Conservation (phyloP, 2,888 invertebrate species). For the Yponomeuta evonymella region DNA sequence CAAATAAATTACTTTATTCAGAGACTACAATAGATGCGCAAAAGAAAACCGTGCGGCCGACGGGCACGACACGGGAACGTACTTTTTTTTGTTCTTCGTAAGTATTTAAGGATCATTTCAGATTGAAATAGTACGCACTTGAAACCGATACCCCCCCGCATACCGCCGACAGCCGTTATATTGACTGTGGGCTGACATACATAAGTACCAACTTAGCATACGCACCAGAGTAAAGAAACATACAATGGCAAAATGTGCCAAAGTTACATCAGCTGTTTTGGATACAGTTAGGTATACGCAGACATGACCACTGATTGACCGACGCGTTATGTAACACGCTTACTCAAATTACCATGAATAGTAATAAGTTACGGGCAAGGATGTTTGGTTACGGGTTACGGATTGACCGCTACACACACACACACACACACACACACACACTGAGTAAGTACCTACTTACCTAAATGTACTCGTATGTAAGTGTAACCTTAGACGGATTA, state of each 20-base stretch:
- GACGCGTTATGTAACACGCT: neutral
- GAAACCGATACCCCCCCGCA: too few relatives aligned
- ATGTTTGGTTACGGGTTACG: slow-evolving; percentile 39
- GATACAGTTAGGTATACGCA: neutral
- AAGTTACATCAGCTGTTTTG: neutral
- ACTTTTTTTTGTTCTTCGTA: too few relatives aligned
- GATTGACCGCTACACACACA: slow-evolving; percentile 21
- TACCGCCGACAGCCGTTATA: too few relatives aligned
- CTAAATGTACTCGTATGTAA: neutral
- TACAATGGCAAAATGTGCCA: neutral
- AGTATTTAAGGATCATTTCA: too few relatives aligned
- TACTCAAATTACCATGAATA: slow-evolving; percentile 35
- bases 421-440: neutral
- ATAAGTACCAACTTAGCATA: too few relatives aligned
- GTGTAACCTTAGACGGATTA: neutral
- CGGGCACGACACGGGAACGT: too few relatives aligned
- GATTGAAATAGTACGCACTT: too few relatives aligned
- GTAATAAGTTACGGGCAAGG: slow-evolving; percentile 45
- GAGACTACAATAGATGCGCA: too few relatives aligned
- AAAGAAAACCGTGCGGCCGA: too few relatives aligned
- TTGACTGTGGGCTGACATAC: too few relatives aligned
- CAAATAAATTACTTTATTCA: too few relatives aligned
- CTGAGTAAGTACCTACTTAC: neutral
- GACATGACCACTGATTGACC: neutral
- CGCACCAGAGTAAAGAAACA: neutral